Base-by-base conservation (phyloP, 2,113 vertebrate genomes). In the Callaeas wilsoni region DNA sequence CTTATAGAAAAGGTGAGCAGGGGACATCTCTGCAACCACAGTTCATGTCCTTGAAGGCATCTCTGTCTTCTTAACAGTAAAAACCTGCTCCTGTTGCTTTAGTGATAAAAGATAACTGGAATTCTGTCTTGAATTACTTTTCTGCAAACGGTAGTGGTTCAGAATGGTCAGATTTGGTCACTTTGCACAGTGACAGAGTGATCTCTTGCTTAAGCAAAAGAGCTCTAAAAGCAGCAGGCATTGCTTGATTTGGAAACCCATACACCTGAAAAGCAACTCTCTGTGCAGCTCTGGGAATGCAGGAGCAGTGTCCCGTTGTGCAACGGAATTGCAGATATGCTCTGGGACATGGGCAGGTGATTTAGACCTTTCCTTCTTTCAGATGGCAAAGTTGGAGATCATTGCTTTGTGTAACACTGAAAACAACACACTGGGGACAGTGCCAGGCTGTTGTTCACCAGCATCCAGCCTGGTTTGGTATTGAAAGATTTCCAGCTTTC, bases 1-100 rank as follows among this genome's bases (percentile, higher is more conserved):
- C 99, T 99, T 67, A 99, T 99, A 96, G 99, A 99, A 98, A 99
- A 99, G 98, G 99, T 99, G 89, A 91, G 97, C 94, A 42, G 37
- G 44, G n/a, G 15, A 18, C 46, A 64, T 50, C 44, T 81, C 53
- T 75, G 60, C 44, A 84, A 35, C 76, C 27, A 44, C 35, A 60
- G 46, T 49, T 79, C 10, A 32, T 1, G 1, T n/a, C 52, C 56
- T 81, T 78, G 81, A 50, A 82, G 94, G 41, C 18, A 53, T 41
- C 32, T 63, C 35, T 44, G 0, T 39, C 32, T 59, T 41, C 41
- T 62, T 32, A 69, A 62, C 55, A 68, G 47, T 33, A 47, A 69
- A 94, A 94, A 50, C 37, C 68, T 70, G 21, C 9, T 86, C 4
- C 32, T 75, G 2, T 74, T 56, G 39, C 26, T 84, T 12, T 17